These are phyloP conservation scores for Allygus modestus DNA, from an alignment of 2,888 invertebrate species.

Conservation along the genomic window DNA sequence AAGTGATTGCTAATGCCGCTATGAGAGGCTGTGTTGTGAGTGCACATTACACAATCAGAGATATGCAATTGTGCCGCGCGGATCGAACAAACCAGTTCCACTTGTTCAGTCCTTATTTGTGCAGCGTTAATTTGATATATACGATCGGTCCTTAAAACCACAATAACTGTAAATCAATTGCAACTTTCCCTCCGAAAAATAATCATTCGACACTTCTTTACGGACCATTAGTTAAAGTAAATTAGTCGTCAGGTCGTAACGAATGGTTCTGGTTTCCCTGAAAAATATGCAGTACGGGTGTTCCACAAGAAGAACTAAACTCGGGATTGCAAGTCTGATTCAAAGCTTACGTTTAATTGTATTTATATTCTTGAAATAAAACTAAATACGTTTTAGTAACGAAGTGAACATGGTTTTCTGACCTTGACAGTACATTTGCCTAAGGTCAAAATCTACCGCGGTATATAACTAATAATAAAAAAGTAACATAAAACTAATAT, in stretches of 20 bases:
- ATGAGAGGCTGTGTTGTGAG: neutral
- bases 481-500: too few species aligned
- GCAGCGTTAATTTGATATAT: slow-evolving; percentile 37
- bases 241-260: neutral
- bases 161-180: slow-evolving; percentile 49
- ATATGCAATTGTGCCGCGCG: slow-evolving; percentile 3
- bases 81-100: slow-evolving; percentile 4
- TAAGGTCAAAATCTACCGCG: too few species aligned
- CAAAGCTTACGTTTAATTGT: too few species aligned
- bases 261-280: neutral
- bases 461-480: too few species aligned
- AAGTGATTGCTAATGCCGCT: neutral
- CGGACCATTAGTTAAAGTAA: slow-evolving; percentile 13
- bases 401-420: too few species aligned
- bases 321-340: too few species aligned
- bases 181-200: slow-evolving; percentile 51
- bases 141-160: slow-evolving; percentile 46
- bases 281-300: neutral
- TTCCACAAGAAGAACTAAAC: neutral
- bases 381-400: too few species aligned
- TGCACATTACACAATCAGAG: slow-evolving; percentile 11
- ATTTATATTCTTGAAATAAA: too few species aligned
- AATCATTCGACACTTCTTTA: slow-evolving; percentile 40
- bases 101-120: slow-evolving; percentile 17
- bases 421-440: too few species aligned